Conservation (phyloP, 2,797 vertebrate species). For the Poeciliopsis turneri region DNA sequence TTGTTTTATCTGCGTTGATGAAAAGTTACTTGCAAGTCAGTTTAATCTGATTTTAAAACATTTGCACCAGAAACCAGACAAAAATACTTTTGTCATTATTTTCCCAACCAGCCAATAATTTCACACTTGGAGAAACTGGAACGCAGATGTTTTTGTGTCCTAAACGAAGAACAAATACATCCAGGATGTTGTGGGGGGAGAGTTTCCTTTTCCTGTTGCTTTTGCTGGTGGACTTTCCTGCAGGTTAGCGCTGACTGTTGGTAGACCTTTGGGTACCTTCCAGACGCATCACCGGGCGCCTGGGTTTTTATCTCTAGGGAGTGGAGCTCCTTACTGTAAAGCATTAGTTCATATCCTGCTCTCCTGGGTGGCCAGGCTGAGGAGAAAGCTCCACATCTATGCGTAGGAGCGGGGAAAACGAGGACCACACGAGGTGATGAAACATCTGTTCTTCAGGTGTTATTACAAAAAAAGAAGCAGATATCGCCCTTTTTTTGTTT, state of each 20-base stretch:
- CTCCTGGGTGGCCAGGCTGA: slow-evolving; percentile 71
- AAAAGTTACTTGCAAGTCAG: too few species aligned
- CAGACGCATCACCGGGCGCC: slow-evolving; percentile 57
- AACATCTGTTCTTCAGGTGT: slow-evolving; percentile 54
- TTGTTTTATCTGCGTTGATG: too few species aligned
- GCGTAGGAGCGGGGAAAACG: slow-evolving; percentile 21
- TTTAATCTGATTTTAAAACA: too few species aligned
- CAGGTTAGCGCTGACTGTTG: slow-evolving; percentile 65
- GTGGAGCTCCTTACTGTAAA: slow-evolving; percentile 57
- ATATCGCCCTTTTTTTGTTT: slow-evolving; percentile 10
- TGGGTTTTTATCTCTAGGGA: slow-evolving; percentile 40
- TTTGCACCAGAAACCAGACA: too few species aligned
- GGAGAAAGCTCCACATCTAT: slow-evolving; percentile 25
- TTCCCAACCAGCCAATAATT: slow-evolving; percentile 1
- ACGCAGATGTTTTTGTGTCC: slow-evolving; percentile 30
- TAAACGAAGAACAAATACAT: slow-evolving; percentile 54
- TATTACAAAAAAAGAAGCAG: slow-evolving; percentile 8
- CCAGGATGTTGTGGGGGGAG: slow-evolving; percentile 76
- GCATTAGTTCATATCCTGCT: slow-evolving; percentile 75
- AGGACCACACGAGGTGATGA: slow-evolving; percentile 49
- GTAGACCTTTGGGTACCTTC: slow-evolving; percentile 71
- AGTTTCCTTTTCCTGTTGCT: slow-evolving; percentile 82
- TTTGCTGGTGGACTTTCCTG: slow-evolving; percentile 74
- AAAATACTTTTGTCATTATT: not conserved
- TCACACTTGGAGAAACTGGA: slow-evolving; percentile 5